Evolutionary conservation across 2,888 invertebrate genomes (phyloP).

Genomic region (Nephrotoma guestfalica): DNA sequence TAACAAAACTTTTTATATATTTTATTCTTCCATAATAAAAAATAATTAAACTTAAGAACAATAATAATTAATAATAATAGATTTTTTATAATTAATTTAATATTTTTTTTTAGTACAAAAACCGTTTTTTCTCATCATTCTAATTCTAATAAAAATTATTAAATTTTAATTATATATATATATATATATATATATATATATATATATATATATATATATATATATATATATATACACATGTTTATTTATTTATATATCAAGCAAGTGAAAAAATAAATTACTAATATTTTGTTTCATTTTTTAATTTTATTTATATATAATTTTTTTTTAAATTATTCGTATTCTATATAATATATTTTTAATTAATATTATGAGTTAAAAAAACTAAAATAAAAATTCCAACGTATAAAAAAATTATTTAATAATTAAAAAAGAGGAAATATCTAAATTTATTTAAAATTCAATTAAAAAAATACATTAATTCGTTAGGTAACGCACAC

Average conservation of each 20-base stretch:
- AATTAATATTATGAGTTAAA: neutral
- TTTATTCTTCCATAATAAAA: neutral
- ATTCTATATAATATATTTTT: neutral
- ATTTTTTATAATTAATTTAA: neutral
- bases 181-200: neutral
- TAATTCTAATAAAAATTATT: neutral
- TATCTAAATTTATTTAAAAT: neutral
- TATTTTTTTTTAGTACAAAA: neutral
- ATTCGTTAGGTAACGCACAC: neutral
- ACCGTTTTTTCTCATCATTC: neutral
- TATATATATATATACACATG: neutral
- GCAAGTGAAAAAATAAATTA: constrained; percentile 6
- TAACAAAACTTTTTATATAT: neutral
- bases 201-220: neutral
- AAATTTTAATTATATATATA: neutral
- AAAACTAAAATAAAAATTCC: neutral
- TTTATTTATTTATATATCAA: neutral
- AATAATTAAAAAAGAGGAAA: neutral
- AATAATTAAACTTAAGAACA: neutral
- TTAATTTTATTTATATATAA: neutral
- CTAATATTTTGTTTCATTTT: constrained; percentile 3
- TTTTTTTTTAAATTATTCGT: neutral
- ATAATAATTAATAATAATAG: neutral
- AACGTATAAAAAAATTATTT: neutral
- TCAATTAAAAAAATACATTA: neutral